Evolutionary conservation across 2,797 vertebrate species (phyloP).

Genomic region (Sebastolobus alascanus): DNA sequence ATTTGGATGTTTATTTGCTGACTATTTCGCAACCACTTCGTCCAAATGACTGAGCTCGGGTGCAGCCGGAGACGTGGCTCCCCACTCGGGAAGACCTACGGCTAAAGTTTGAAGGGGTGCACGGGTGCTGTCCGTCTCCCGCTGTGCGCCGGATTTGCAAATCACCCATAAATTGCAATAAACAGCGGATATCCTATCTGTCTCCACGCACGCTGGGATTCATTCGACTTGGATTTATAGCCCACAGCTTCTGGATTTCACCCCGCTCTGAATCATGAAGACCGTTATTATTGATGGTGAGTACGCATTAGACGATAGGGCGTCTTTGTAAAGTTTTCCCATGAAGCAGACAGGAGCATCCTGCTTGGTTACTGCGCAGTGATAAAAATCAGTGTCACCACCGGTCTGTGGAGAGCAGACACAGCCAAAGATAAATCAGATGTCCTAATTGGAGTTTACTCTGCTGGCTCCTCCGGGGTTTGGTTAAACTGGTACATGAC

Average conservation of each 20-base stretch:
- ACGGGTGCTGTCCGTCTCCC: slow-evolving; percentile 63
- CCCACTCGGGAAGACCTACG: slow-evolving; percentile 84
- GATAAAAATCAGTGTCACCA: slow-evolving; percentile 27
- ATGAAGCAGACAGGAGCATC: slow-evolving; percentile 29
- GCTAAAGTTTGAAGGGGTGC: slow-evolving; percentile 85
- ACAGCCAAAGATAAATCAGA: slow-evolving; percentile 48
- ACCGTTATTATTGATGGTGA: slow-evolving; percentile 83
- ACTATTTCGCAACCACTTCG: slow-evolving; percentile 61
- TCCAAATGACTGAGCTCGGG: slow-evolving; percentile 85
- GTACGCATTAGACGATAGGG: slow-evolving; percentile 54
- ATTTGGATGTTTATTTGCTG: slow-evolving; percentile 82
- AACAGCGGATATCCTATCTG: slow-evolving; percentile 72
- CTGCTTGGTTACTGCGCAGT: slow-evolving; percentile 59
- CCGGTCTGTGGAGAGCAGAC: slow-evolving; percentile 34
- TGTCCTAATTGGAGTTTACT: slow-evolving; percentile 70
- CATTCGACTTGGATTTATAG: slow-evolving; percentile 78
- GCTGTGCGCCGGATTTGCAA: slow-evolving; percentile 75
- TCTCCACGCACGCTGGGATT: slow-evolving; percentile 62
- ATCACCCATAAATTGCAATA: slow-evolving; percentile 66
- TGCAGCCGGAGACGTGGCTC: slow-evolving; percentile 83
- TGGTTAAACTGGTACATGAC: slow-evolving; percentile 28
- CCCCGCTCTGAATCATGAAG: slow-evolving; percentile 83
- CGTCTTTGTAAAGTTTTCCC: slow-evolving; percentile 62
- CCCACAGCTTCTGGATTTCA: slow-evolving; percentile 73
- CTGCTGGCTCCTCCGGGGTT: slow-evolving; percentile 39